Percentiles rank a stretch among this genome's conserved stretches.
These are phyloP conservation scores for Dascillus cervinus DNA, from an alignment of 2,888 invertebrate species.

Conservation along the genomic window DNA sequence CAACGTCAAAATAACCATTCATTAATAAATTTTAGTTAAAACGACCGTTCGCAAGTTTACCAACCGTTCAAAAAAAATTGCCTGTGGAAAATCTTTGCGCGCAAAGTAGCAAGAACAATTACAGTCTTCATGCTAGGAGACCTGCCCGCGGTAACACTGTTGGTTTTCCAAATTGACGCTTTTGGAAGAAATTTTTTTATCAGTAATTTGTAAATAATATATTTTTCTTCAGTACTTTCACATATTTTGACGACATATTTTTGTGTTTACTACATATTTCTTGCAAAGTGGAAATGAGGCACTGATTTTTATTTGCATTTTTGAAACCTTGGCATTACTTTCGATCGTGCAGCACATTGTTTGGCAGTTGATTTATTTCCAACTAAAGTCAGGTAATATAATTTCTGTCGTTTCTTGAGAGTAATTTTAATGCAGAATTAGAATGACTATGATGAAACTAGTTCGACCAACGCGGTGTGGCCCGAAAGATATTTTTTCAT, in stretches of 20 bases:
- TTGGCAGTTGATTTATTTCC: slow-evolving; percentile 7
- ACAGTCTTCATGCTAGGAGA: too few species aligned
- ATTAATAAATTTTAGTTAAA: too few species aligned
- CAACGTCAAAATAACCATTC: too few species aligned
- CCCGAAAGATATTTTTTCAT: too few species aligned
- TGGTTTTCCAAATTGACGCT: slow-evolving; percentile 5
- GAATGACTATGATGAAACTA: too few species aligned
- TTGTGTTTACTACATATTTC: slow-evolving; percentile 6
- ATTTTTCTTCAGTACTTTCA: slow-evolving; percentile 3
- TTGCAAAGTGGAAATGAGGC: slow-evolving; percentile 2
- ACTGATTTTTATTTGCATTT: slow-evolving; percentile 1
- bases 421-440: too few species aligned
- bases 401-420: neutral
- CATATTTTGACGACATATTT: slow-evolving; percentile 3
- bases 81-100: too few species aligned
- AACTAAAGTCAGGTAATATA: slow-evolving; percentile 5
- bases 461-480: too few species aligned
- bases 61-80: too few species aligned
- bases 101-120: too few species aligned
- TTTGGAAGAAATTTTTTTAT: slow-evolving; percentile 7
- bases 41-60: too few species aligned
- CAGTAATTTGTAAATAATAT: slow-evolving; percentile 1
- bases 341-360: slow-evolving; percentile 4
- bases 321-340: slow-evolving; percentile 4
- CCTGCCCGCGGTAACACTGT: too few species aligned